Conservation (phyloP, 2,888 invertebrate genomes). For the Matsumyia berberina region DNA sequence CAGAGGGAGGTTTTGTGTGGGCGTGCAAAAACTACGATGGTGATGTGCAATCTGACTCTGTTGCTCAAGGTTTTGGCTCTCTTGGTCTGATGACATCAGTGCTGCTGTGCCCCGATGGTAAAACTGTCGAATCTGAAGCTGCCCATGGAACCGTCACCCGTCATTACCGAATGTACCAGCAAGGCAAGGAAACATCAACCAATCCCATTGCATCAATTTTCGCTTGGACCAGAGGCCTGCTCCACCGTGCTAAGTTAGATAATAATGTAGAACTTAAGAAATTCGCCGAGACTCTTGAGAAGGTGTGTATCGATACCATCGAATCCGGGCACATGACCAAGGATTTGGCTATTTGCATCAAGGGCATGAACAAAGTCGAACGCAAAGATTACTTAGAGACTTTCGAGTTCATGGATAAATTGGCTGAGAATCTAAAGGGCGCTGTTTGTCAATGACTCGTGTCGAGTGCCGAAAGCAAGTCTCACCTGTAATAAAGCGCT, state of each 20-base stretch:
- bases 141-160: slow-evolving; percentile 99
- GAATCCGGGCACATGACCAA: slow-evolving; percentile 98
- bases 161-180: slow-evolving; percentile 94
- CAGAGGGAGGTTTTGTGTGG: slow-evolving; percentile 99
- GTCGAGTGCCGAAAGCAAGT: slow-evolving; percentile 43
- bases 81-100: slow-evolving; percentile 99
- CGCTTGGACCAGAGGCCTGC: slow-evolving; percentile 97
- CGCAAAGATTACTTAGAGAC: slow-evolving; percentile 97
- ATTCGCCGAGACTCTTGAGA: slow-evolving; percentile 94
- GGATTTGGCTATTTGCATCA: slow-evolving; percentile 98
- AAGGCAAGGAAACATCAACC: slow-evolving; percentile 99
- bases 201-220: slow-evolving; percentile 99
- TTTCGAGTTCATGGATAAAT: slow-evolving; percentile 97
- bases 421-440: slow-evolving; percentile 92
- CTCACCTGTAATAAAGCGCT: slow-evolving; percentile 48
- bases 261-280: slow-evolving; percentile 89
- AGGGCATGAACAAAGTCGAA: slow-evolving; percentile 91
- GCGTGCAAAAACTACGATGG: slow-evolving; percentile 99
- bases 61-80: slow-evolving; percentile 98
- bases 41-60: slow-evolving; percentile 99
- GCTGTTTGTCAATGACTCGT: slow-evolving; percentile 80
- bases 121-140: slow-evolving; percentile 98
- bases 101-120: slow-evolving; percentile 97
- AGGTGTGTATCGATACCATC: slow-evolving; percentile 97
- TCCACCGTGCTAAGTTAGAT: slow-evolving; percentile 97